Evolutionary conservation across 64 coral and sea anemone genomes (phyloP).

Genomic region (Anthopleura sola): DNA sequence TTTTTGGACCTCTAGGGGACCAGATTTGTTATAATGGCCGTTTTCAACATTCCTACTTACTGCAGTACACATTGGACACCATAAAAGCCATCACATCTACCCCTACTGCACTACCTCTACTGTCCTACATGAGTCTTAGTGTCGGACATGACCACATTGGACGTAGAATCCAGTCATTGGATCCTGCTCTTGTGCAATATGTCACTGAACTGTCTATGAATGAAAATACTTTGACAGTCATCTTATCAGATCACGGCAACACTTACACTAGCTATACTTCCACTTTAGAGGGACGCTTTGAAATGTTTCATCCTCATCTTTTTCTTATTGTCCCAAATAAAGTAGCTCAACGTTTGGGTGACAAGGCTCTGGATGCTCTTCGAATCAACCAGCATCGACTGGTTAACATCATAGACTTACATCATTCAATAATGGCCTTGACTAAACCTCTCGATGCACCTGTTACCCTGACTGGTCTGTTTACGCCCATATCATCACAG

Average conservation of each 20-base stretch:
- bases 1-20: constrained; percentile 54
- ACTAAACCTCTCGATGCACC: constrained; percentile 17
- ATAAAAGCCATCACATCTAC: constrained; percentile 24
- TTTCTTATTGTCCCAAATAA: constrained; percentile 76
- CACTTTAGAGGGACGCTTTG: constrained; percentile 73
- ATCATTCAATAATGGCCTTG: constrained; percentile 62
- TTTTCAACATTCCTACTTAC: constrained; percentile 77
- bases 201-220: constrained; percentile 34
- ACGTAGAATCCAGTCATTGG: constrained; percentile 64
- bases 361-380: constrained; percentile 43
- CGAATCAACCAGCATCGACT: constrained; percentile 68
- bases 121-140: constrained; percentile 63
- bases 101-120: constrained; percentile 39
- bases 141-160: constrained; percentile 75
- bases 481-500: constrained; percentile 39
- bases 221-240: constrained; percentile 63
- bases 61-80: constrained; percentile 44
- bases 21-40: constrained; percentile 92
- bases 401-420: constrained; percentile 72
- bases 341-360: constrained; percentile 44
- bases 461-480: constrained; percentile 47
- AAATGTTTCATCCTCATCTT: constrained; percentile 90
- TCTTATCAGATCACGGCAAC: constrained; percentile 91
- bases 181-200: constrained; percentile 48
- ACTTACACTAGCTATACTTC: constrained; percentile 72